Evolutionary conservation across 2,797 vertebrate genomes (phyloP).

Genomic region (Crenuchus spilurus): DNA sequence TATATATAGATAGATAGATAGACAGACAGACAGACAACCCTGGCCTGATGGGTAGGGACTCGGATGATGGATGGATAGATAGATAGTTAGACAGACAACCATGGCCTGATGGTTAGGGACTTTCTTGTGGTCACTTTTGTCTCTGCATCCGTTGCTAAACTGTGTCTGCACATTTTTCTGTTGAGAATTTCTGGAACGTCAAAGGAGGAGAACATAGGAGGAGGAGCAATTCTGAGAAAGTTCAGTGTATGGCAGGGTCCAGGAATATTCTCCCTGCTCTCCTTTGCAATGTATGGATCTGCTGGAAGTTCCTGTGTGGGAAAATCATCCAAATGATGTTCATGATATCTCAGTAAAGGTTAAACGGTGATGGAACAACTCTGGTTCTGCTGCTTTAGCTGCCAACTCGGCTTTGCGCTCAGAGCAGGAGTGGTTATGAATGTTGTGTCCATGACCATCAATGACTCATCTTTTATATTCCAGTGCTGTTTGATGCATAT

Average conservation of each 20-base stretch:
- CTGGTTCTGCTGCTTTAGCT: slow-evolving; percentile 7
- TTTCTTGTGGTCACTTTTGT: too few relatives aligned
- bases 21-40: too few relatives aligned
- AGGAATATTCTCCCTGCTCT: background rate
- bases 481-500: background rate
- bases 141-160: too few relatives aligned
- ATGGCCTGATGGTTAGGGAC: too few relatives aligned
- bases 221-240: background rate
- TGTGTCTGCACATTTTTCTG: too few relatives aligned
- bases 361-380: background rate
- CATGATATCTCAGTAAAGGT: slow-evolving; percentile 3
- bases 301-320: background rate
- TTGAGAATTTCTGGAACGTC: too few relatives aligned
- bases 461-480: slow-evolving; percentile 7
- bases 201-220: background rate
- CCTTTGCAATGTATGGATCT: background rate
- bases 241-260: background rate
- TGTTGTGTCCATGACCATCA: background rate
- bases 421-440: background rate
- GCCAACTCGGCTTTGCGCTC: background rate
- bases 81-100: too few relatives aligned
- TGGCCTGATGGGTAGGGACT: too few relatives aligned
- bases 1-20: too few relatives aligned
- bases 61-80: too few relatives aligned
- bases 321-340: background rate